Evolutionary conservation across 2,113 vertebrate species (phyloP).

Genomic region (Dipodomys spectabilis): DNA sequence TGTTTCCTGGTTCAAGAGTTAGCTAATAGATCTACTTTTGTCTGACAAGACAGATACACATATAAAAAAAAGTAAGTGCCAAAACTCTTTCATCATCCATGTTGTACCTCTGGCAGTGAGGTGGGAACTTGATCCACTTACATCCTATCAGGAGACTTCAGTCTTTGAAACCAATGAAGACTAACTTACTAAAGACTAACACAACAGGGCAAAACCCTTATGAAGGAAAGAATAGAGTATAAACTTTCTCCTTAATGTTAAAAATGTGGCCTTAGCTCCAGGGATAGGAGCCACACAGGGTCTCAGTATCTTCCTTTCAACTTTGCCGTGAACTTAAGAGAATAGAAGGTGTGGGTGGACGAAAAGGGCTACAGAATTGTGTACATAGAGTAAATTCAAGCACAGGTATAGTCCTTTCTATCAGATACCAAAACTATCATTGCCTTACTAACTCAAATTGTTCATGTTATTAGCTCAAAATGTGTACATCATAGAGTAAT

Average conservation of each 20-base stretch:
- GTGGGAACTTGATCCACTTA: not conserved
- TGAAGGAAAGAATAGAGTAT: not conserved
- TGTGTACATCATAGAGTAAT: not conserved
- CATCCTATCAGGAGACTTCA: conserved; percentile 18
- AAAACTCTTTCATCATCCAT: conserved; percentile 17
- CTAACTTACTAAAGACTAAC: conserved; percentile 46
- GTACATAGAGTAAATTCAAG: not conserved
- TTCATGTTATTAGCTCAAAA: not conserved
- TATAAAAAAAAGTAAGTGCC: not conserved
- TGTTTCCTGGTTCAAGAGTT: not conserved
- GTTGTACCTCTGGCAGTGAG: conserved; percentile 4
- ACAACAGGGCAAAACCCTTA: not conserved
- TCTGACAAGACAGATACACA: conserved; percentile 12
- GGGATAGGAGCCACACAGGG: not conserved
- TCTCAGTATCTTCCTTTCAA: not conserved
- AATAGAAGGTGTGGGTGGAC: not conserved
- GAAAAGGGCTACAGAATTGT: not conserved
- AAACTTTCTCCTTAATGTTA: not conserved
- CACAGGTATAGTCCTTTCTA: not conserved
- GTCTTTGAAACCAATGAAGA: conserved; percentile 56
- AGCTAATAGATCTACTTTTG: not conserved
- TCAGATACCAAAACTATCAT: not conserved
- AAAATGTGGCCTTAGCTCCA: not conserved
- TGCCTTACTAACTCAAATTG: not conserved
- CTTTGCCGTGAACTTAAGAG: not conserved